Percentiles rank a stretch among this genome's conserved stretches.
Evolutionary conservation across 2,888 invertebrate genomes (phyloP).

Genomic region (Lomographa bimaculata): DNA sequence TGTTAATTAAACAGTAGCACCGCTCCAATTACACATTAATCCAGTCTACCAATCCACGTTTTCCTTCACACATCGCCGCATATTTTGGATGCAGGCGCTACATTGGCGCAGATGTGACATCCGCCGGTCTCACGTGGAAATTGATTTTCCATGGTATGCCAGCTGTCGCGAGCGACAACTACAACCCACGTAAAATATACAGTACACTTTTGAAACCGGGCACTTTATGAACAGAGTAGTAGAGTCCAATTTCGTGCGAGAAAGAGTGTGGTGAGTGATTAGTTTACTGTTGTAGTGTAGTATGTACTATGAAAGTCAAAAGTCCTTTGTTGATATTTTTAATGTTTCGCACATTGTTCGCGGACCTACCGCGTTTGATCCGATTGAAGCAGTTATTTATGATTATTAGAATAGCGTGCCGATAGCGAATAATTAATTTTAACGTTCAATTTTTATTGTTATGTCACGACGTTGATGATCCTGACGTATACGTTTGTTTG

Average conservation of each 20-base stretch:
- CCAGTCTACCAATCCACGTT: no score
- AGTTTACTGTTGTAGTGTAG: constrained; percentile 44
- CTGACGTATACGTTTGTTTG: constrained; percentile 42
- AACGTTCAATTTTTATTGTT: constrained; percentile 73
- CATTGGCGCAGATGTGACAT: constrained; percentile 79
- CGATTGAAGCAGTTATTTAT: constrained; percentile 79
- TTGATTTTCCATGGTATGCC: constrained; percentile 82
- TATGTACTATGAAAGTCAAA: constrained; percentile 81
- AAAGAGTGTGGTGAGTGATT: constrained; percentile 18
- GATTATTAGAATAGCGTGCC: constrained; percentile 79
- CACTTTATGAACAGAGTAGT: no score
- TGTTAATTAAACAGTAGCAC: no score
- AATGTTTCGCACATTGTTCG: constrained; percentile 83
- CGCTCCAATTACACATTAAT: no score
- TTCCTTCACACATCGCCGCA: constrained; percentile 53
- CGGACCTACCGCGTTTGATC: constrained; percentile 79
- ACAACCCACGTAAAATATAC: constrained; percentile 44
- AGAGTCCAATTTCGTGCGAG: no score
- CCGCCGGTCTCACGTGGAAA: constrained; percentile 81
- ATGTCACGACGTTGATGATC: constrained; percentile 61
- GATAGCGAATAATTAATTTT: constrained; percentile 78
- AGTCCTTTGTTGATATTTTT: constrained; percentile 83
- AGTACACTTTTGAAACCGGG: no score
- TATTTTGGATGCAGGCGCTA: constrained; percentile 69
- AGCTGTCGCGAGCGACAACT: constrained; percentile 79